Base-by-base conservation (phyloP, 1,140 invertebrate genomes). In the Colletes gigas region DNA sequence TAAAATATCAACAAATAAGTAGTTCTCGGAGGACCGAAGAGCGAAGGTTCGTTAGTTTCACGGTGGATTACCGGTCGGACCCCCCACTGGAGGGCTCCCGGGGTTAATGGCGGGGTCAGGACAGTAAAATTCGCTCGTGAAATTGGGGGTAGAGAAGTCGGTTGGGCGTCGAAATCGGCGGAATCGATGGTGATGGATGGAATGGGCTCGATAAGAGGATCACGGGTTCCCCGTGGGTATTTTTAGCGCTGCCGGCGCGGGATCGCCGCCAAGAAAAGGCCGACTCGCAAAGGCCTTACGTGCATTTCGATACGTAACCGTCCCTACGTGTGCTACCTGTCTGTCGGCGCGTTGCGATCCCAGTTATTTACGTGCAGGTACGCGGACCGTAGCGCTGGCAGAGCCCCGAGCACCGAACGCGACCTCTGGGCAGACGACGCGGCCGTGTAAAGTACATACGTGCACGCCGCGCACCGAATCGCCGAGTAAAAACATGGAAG, bases 401-500 rank as follows among this genome's bases (percentile, higher is more conserved):
- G 5, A 52, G 12, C 68, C 19, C 19, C 30, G 2, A 41, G 12
- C 60, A 30, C 47, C 59, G 41, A 70, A 41, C 68, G 30, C 68
- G 69, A 30, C 68, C 55, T 70, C 75, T 70, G 55, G 68, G 54
- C 30, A 63, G 68, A 71, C 76, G 73, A 66, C 15, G 15, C 52
- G 50, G 52, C 68, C 68, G 41, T 57, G 65, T 12, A 50, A 50
- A 50, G 78, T 50, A 74, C 69, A 66, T 70, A 65, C 73, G 59
- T 78, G 78, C 72, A 30, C 52, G 59, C 54, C 79, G 66, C 79
- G 66, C 73, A 76, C 66, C 87, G 87, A 88, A 85, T 85, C 83
- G 76, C n/a, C 60, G 59, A 12, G 85, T 85, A 90, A 90, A 90
- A 88, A 84, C 85, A 90, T 90, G 89, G 74, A 91, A 90, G 88